Base-by-base conservation (phyloP, 2,113 vertebrate genomes). In the Galeopterus variegatus region DNA sequence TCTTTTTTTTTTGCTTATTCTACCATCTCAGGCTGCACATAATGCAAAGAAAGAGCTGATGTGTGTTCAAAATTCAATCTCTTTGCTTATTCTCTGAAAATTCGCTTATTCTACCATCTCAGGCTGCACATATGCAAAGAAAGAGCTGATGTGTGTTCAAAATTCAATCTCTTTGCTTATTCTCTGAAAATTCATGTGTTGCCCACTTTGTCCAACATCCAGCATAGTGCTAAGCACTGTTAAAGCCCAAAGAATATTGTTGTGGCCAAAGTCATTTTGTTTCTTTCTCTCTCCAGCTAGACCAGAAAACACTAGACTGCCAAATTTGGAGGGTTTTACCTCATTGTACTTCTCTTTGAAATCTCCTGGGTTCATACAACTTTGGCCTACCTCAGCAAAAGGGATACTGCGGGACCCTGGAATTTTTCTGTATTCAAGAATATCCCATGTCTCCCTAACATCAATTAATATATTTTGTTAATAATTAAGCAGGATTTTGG, bases 161-260 rank as follows among this genome's bases (percentile, higher is more conserved):
- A 96, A 77, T 64, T 81, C n/a, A 89, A 84, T 50, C 72, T 98
- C 94, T 97, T 65, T 69, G 9, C 93, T 98, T 97, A 97, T 96
- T 96, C 87, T 97, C 90, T 94, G 98, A 88, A 85, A 98, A 97
- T 97, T 99, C 99, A 87, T 97, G 97, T 87, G 98, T 98, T 80
- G 97, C 82, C 99, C 99, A 99, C 26, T 99, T 99, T 14, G 99
- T 94, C 99, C 99, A 99, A 96, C 99, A 99, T 91, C 99, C 99
- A 18, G 97, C 96, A 95, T 98, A 99, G 76, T 99, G 97, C 87
- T 98, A 98, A 97, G 96, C 99, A 89, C 99, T 99, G 97, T 97
- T 98, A 97, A 99, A 99, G 97, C 99, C 99, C 98, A 99, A 97
- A 82, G 98, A 98, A 98, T 0, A 6, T 8, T 33, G 99, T 99